Conservation (phyloP, 2,113 vertebrate genomes). For the Taxidea taxus region DNA sequence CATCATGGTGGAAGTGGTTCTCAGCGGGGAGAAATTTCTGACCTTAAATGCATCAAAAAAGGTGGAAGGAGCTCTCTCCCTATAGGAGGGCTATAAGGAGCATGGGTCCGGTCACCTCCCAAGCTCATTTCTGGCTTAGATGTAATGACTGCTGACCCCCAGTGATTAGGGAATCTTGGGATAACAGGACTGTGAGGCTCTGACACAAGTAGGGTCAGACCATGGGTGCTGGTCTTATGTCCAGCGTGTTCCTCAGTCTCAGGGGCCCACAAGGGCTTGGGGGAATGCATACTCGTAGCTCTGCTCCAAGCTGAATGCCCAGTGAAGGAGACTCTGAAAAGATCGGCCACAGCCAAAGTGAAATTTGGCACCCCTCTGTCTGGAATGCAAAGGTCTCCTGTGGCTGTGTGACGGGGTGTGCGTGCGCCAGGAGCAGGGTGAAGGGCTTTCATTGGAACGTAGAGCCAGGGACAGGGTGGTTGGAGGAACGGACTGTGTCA, state of each 20-base stretch:
- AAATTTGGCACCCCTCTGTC: not conserved
- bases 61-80: not conserved
- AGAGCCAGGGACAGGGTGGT: not conserved
- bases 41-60: not conserved
- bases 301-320: not conserved
- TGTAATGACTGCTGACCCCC: not conserved
- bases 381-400: not conserved
- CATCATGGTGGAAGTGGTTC: not conserved
- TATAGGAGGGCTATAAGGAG: not conserved
- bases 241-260: rapidly evolving
- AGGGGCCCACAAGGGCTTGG: rapidly evolving
- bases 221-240: not conserved
- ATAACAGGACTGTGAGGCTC: rapidly evolving
- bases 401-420: not conserved
- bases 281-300: no score
- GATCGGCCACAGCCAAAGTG: not conserved
- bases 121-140: not conserved
- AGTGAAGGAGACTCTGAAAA: not conserved
- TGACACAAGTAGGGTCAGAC: rapidly evolving
- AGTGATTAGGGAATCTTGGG: not conserved
- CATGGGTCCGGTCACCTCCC: not conserved
- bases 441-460: not conserved
- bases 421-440: not conserved
- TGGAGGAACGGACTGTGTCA: not conserved
- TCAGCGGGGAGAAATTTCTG: not conserved